These are phyloP conservation scores for Phrynocephalus forsythii DNA, from an alignment of 2,797 vertebrate species.

Conservation along the genomic window DNA sequence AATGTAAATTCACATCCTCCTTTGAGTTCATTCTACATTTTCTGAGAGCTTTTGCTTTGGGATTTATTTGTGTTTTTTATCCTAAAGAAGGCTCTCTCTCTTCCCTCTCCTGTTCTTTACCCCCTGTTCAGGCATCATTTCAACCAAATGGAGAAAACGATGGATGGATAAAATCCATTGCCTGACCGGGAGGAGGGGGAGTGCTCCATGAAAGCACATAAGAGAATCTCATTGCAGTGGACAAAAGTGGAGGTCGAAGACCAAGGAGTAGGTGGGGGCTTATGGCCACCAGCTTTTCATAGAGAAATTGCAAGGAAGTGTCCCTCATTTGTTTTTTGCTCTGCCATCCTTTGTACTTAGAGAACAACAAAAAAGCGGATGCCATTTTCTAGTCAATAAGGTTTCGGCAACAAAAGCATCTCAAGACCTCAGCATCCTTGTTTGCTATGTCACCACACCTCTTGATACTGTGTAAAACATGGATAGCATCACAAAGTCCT, in stretches of 20 bases:
- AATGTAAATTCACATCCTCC: neutral
- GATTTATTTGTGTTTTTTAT: neutral
- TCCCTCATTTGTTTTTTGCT: neutral
- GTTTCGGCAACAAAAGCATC: neutral
- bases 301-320: neutral
- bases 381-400: neutral
- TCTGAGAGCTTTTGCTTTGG: neutral
- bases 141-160: neutral
- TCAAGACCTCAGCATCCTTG: neutral
- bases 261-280: neutral
- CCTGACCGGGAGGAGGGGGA: neutral
- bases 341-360: neutral
- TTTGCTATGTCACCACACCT: neutral
- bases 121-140: neutral
- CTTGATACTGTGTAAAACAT: too few species aligned
- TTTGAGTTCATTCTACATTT: neutral
- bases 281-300: neutral
- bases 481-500: neutral
- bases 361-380: neutral
- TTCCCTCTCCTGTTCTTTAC: neutral
- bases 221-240: neutral
- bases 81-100: neutral
- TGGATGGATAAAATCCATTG: neutral
- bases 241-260: neutral
- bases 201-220: neutral